These are phyloP conservation scores for Enteromius viviparus DNA, from an alignment of 2,797 vertebrate genomes.

Conservation along the genomic window DNA sequence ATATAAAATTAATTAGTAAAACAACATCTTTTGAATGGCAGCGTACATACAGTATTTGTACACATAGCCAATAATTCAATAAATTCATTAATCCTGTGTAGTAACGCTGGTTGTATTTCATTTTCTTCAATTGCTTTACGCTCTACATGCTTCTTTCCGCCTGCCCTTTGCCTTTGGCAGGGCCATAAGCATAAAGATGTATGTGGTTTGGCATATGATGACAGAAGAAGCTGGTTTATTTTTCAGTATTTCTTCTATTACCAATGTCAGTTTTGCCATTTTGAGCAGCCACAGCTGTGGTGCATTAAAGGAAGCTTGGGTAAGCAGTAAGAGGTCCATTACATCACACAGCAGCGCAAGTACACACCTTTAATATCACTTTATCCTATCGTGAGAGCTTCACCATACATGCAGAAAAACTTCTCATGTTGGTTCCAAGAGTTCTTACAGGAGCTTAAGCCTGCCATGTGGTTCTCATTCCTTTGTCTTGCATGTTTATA, in stretches of 20 bases:
- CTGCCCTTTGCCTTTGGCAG: conserved; percentile 63
- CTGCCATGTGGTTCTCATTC: conserved; percentile 33
- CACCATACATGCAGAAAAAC: conserved; percentile 4
- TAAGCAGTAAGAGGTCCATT: conserved; percentile 70
- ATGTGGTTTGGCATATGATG: conserved; percentile 73
- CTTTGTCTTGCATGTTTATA: conserved; percentile 35
- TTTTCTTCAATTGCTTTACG: conserved; percentile 48
- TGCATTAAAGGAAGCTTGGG: conserved; percentile 69
- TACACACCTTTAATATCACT: conserved; percentile 59
- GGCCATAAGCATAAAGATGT: conserved; percentile 70
- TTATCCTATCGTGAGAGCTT: conserved; percentile 2
- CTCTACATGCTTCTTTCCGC: conserved; percentile 60
- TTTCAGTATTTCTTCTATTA: conserved; percentile 68
- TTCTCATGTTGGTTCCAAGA: not conserved
- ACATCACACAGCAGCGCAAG: conserved; percentile 65
- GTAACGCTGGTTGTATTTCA: conserved; percentile 55
- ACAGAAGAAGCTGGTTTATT: conserved; percentile 59
- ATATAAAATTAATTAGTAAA: not conserved
- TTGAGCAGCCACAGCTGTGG: conserved; percentile 75
- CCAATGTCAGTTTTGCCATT: conserved; percentile 71
- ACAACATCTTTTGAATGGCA: not conserved
- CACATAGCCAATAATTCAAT: not conserved
- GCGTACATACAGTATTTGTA: not conserved
- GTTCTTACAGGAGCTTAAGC: conserved; percentile 5
- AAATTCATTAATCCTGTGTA: conserved; percentile 53